phyloP scores from a whole-genome alignment of 2,113 vertebrate genomes.

The Phalacrocorax carbo region DNA sequence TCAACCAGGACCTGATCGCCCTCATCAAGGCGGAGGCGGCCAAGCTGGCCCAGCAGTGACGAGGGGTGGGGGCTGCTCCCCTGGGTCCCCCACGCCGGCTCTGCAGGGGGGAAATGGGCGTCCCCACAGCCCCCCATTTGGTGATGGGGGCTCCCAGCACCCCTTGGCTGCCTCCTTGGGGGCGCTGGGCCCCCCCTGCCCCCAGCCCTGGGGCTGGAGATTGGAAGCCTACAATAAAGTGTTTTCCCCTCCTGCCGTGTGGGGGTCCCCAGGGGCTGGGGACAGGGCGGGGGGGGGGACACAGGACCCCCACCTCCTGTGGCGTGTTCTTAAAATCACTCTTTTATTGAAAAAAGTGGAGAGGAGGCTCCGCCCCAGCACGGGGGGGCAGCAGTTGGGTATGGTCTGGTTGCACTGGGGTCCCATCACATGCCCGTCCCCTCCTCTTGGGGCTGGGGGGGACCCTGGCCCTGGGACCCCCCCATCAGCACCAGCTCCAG shows the following conservation, averaged over 20 bases:
- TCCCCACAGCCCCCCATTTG: background rate
- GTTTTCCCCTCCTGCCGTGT: rapidly evolving
- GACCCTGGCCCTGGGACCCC: conserved; percentile 51
- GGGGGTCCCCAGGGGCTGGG: background rate
- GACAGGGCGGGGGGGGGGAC: no score
- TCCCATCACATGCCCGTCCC: conserved; percentile 55
- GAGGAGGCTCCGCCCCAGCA: background rate
- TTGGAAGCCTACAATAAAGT: background rate
- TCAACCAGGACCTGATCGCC: conserved; percentile 94
- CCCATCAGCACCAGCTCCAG: conserved; percentile 66
- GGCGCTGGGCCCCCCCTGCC: background rate
- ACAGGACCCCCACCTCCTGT: background rate
- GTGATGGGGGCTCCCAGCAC: background rate
- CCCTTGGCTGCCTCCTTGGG: background rate
- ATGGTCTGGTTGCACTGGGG: rapidly evolving
- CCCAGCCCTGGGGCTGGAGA: background rate
- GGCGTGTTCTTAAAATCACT: background rate
- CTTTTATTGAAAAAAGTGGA: background rate
- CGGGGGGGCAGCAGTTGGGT: no score
- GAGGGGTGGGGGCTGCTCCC: background rate
- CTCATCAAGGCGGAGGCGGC: conserved; percentile 94
- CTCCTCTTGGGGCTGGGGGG: conserved; percentile 56
- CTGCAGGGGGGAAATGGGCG: background rate
- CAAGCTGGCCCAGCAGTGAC: conserved; percentile 90
- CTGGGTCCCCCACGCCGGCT: rapidly evolving